Evolutionary conservation across 2,113 vertebrate species (phyloP).

Genomic region (Urocynchramus pylzowi): DNA sequence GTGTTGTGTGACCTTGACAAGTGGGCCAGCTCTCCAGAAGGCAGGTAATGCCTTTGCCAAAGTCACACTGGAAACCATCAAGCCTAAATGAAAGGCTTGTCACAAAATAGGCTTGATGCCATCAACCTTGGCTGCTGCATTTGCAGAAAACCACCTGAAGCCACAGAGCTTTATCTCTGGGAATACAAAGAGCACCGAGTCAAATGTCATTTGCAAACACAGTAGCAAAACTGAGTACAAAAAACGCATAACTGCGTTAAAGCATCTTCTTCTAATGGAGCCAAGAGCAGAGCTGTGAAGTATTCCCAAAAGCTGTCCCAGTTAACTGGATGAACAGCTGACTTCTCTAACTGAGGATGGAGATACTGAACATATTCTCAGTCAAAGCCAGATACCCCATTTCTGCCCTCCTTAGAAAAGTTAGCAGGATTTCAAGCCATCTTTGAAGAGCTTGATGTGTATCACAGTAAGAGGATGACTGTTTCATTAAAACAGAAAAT

Average conservation of each 20-base stretch:
- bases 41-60: constrained; percentile 14
- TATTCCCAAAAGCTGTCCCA: not conserved
- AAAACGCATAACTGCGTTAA: not conserved
- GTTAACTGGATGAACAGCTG: not conserved
- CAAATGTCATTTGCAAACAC: not conserved
- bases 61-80: constrained; percentile 7
- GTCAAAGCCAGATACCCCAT: not conserved
- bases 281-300: not conserved
- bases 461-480: not conserved
- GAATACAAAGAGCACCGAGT: not conserved
- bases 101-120: not conserved
- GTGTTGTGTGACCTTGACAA: constrained; percentile 18
- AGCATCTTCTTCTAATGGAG: not conserved
- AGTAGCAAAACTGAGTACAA: not conserved
- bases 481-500: not conserved
- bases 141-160: constrained; percentile 12
- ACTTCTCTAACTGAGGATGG: not conserved
- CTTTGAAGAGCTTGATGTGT: not conserved
- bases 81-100: constrained; percentile 19
- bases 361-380: not conserved
- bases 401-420: not conserved
- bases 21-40: not conserved
- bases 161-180: not conserved
- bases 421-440: not conserved
- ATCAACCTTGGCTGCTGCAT: not conserved